Evolutionary conservation across 2,113 vertebrate species (phyloP).

Genomic region (Physeter macrocephalus): DNA sequence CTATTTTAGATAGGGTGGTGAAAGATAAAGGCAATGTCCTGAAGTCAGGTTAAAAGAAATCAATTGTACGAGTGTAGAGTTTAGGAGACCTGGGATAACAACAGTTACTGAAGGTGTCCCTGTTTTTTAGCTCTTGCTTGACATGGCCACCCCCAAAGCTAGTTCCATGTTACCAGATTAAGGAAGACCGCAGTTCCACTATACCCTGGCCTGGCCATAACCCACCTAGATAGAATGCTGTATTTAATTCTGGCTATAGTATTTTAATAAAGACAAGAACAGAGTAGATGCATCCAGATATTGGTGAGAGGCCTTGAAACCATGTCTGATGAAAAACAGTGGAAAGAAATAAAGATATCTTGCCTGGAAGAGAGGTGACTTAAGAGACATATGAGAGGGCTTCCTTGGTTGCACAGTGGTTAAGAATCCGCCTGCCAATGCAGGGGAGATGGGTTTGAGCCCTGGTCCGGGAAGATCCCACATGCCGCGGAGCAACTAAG

Average conservation of each 20-base stretch:
- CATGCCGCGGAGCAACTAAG: no score
- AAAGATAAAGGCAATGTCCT: neutral
- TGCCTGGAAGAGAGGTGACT: neutral
- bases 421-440: no score
- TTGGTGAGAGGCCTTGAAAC: neutral
- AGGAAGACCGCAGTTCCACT: neutral
- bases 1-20: neutral
- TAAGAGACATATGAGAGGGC: neutral
- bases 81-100: neutral
- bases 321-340: constrained; percentile 5
- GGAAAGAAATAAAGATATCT: neutral
- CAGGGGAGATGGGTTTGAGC: no score
- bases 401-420: no score
- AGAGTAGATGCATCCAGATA: neutral
- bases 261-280: neutral
- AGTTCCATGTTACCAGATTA: neutral
- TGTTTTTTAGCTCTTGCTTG: neutral
- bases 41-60: neutral
- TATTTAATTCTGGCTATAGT: neutral
- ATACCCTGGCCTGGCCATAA: neutral
- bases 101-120: neutral
- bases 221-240: neutral
- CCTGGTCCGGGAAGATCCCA: no score
- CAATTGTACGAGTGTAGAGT: neutral
- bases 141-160: neutral